Evolutionary conservation across 2,797 vertebrate genomes (phyloP).

Genomic region (Chrosomus eos): DNA sequence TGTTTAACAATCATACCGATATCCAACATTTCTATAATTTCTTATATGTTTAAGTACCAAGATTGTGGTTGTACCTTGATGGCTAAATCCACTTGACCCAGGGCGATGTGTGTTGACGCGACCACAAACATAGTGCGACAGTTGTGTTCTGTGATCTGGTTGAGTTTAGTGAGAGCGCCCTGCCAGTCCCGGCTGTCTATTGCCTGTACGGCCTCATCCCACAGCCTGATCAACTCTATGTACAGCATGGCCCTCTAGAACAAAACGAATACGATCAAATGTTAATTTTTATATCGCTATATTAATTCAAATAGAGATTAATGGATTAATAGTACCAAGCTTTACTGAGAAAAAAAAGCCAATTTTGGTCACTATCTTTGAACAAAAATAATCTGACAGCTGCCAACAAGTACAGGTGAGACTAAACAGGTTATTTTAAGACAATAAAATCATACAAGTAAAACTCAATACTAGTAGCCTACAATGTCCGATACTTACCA

Average conservation of each 20-base stretch:
- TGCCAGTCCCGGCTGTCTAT: slow-evolving; percentile 80
- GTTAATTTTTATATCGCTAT: not conserved
- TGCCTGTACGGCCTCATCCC: slow-evolving; percentile 81
- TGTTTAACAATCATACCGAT: not conserved
- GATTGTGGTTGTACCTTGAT: slow-evolving; percentile 70
- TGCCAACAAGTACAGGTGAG: not conserved
- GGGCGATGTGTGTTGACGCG: slow-evolving; percentile 80
- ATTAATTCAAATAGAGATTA: not conserved
- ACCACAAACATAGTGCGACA: slow-evolving; percentile 83
- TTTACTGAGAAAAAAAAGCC: not conserved
- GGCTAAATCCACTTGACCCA: slow-evolving; percentile 77
- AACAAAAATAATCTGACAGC: not conserved
- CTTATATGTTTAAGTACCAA: not conserved
- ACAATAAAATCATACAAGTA: not conserved
- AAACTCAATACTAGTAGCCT: not conserved
- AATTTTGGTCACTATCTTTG: not conserved
- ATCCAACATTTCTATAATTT: not conserved
- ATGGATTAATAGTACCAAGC: not conserved
- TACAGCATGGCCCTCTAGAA: slow-evolving; percentile 76
- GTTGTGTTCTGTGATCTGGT: slow-evolving; percentile 76
- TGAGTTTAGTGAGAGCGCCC: slow-evolving; percentile 76
- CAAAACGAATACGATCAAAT: not conserved
- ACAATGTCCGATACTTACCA: slow-evolving; percentile 35
- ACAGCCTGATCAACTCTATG: slow-evolving; percentile 81
- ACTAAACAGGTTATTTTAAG: slow-evolving; percentile 3